phyloP scores from a whole-genome alignment of 64 coral and sea anemone genomes.

The Stylophora pistillata region DNA sequence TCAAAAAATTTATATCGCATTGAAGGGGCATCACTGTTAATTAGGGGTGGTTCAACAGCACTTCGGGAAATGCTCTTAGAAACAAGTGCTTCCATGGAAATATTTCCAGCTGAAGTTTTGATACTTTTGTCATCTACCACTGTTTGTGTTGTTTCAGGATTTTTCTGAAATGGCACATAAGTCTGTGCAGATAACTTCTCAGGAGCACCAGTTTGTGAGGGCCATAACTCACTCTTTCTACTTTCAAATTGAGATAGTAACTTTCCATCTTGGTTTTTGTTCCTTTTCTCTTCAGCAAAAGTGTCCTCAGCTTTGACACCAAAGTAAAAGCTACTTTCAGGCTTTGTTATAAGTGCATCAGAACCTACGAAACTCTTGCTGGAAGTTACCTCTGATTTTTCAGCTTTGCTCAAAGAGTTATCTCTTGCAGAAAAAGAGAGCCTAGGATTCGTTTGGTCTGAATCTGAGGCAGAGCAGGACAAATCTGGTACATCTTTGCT shows the following conservation, averaged over 20 bases:
- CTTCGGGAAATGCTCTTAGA: conserved; percentile 60
- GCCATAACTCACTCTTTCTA: conserved; percentile 1
- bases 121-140: neutral
- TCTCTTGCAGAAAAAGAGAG: neutral
- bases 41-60: conserved; percentile 58
- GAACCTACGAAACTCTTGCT: neutral
- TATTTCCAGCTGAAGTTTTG: conserved; percentile 9
- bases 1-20: conserved; percentile 55
- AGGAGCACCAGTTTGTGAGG: neutral
- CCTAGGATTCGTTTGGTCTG: neutral
- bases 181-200: neutral
- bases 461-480: neutral
- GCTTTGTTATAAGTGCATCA: neutral
- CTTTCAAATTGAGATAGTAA: neutral
- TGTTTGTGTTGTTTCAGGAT: neutral
- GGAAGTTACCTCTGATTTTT: neutral
- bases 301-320: neutral
- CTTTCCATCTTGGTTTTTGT: neutral
- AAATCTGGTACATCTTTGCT: neutral
- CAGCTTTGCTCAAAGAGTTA: neutral
- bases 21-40: conserved; percentile 52
- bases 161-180: neutral
- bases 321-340: conserved; percentile 15
- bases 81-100: conserved; percentile 48
- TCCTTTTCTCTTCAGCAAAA: neutral